Conservation (phyloP, 2,888 invertebrate species). For the Xestoiulus laeticollis region DNA sequence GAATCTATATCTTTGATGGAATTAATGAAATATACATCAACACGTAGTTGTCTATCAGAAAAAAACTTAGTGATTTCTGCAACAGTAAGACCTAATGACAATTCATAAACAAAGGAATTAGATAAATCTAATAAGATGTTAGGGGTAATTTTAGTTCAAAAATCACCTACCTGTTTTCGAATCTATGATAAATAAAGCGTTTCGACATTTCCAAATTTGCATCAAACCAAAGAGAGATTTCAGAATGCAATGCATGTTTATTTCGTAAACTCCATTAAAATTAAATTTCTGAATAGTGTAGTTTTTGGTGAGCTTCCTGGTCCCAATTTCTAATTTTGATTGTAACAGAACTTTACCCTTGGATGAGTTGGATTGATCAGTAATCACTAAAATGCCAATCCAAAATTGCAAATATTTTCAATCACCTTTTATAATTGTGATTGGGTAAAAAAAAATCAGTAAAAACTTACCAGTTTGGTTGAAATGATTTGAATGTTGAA, state of each 20-base stretch:
- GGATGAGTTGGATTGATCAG: not conserved
- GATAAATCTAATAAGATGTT: too few species aligned
- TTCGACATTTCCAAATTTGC: not conserved
- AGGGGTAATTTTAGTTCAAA: too few species aligned
- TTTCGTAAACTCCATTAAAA: not conserved
- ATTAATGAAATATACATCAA: not conserved
- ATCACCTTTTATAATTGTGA: not conserved
- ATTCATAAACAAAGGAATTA: not conserved
- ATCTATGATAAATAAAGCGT: not conserved
- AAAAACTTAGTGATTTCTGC: not conserved
- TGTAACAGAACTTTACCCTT: not conserved
- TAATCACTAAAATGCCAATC: not conserved
- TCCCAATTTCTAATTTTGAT: not conserved
- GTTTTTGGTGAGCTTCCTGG: not conserved
- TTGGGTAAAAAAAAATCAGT: not conserved
- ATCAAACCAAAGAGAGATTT: not conserved
- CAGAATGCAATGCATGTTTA: not conserved
- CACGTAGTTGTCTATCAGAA: not conserved
- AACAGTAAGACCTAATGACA: not conserved
- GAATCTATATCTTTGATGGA: slow-evolving; percentile 26
- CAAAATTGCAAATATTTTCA: not conserved
- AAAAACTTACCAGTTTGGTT: not conserved
- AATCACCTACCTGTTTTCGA: not conserved
- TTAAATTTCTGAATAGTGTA: not conserved
- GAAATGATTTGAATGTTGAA: not conserved